phyloP scores from a whole-genome alignment of 2,113 vertebrate species.

The Sceloporus undulatus region DNA sequence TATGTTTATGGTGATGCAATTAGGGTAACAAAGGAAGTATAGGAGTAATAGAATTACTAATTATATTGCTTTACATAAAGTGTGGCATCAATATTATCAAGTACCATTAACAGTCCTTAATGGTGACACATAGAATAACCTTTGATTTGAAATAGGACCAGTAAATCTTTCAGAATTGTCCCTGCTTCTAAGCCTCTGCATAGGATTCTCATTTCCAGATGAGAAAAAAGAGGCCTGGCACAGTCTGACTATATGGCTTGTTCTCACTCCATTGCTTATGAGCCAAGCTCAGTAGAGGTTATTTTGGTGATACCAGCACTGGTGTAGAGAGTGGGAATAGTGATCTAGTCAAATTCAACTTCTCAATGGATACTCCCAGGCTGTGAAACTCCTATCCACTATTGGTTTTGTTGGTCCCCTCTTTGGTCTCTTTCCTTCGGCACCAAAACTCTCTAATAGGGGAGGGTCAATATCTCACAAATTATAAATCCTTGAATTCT shows the following conservation, averaged over 20 bases:
- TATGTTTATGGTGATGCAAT: conserved; percentile 68
- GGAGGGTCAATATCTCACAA: no score
- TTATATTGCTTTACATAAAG: conserved; percentile 70
- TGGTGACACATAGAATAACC: conserved; percentile 40
- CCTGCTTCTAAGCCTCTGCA: conserved; percentile 32
- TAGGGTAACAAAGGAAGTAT: conserved; percentile 61
- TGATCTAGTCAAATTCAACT: neutral
- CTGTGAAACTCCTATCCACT: no score
- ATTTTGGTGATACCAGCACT: no score
- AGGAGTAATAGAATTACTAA: conserved; percentile 62
- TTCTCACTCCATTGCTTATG: neutral
- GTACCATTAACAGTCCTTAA: conserved; percentile 57
- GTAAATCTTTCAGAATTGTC: conserved; percentile 50
- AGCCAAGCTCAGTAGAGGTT: neutral
- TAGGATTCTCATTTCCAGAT: neutral
- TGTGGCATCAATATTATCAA: conserved; percentile 60
- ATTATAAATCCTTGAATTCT: no score
- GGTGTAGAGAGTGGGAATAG: neutral
- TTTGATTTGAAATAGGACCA: conserved; percentile 61
- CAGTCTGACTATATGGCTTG: neutral
- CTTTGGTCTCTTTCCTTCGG: no score
- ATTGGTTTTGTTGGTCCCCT: no score
- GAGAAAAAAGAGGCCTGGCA: neutral
- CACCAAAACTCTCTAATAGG: no score
- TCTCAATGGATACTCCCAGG: no score